Conservation (phyloP, 2,797 vertebrate genomes). For the Luscinia megarhynchos region DNA sequence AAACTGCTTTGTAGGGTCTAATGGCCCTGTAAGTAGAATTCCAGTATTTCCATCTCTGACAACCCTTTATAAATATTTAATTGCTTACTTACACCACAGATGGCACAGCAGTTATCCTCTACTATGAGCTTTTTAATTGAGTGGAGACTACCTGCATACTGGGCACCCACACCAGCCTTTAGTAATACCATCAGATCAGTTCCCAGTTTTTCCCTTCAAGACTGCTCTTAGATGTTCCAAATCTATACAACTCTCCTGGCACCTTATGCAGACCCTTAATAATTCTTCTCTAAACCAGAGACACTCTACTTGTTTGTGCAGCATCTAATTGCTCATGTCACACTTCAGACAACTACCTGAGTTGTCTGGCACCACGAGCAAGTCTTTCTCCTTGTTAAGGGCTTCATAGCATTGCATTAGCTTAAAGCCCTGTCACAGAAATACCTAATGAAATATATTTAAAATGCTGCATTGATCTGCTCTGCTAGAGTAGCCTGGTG, state of each 20-base stretch:
- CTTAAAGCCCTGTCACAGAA: not conserved
- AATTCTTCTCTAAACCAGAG: not conserved
- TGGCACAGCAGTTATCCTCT: not conserved
- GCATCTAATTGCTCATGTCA: not conserved
- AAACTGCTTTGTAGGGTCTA: not conserved
- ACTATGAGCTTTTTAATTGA: not conserved
- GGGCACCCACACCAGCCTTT: not conserved
- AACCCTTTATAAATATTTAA: not conserved
- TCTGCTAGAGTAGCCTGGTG: not conserved
- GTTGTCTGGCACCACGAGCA: not conserved
- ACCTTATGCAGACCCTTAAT: not conserved
- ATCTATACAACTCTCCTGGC: not conserved
- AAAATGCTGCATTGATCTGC: not conserved
- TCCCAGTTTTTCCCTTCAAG: not conserved
- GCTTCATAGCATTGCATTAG: not conserved
- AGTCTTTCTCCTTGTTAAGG: not conserved
- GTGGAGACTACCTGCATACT: not conserved
- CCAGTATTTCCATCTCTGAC: not conserved
- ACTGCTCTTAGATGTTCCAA: not conserved
- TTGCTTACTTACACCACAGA: not conserved
- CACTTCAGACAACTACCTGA: not conserved
- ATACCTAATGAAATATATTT: not conserved
- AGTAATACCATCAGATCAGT: not conserved
- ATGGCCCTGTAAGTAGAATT: not conserved
- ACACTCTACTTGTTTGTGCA: not conserved